Percentiles rank a stretch among this genome's conserved stretches.
Evolutionary conservation across 2,888 invertebrate species (phyloP).

Genomic region (Spatulosminthurus flaviceps): DNA sequence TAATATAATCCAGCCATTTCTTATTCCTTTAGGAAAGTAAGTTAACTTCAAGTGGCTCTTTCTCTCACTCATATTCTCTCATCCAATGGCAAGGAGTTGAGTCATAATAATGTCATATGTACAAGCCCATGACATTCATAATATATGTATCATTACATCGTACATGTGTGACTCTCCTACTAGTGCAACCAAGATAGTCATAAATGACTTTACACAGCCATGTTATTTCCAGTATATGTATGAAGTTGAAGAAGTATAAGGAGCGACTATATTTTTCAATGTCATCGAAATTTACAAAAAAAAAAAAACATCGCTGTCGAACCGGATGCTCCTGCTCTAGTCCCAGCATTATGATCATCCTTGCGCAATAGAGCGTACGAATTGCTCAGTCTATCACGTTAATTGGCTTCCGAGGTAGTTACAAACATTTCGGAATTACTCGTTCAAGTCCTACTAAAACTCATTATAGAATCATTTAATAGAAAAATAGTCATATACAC

Average conservation of each 20-base stretch:
- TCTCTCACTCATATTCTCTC: no score
- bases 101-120: no score
- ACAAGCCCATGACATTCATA: no score
- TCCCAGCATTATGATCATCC: slow-evolving; percentile 10
- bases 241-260: background rate
- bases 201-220: no score
- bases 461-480: slow-evolving; percentile 18
- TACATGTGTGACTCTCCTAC: no score
- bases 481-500: background rate
- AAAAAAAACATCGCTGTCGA: slow-evolving; percentile 9
- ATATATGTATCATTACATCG: no score
- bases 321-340: slow-evolving; percentile 21
- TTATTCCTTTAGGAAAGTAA: background rate
- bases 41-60: no score
- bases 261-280: slow-evolving; percentile 11
- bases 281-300: slow-evolving; percentile 15
- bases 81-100: no score
- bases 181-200: no score
- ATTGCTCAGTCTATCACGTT: slow-evolving; percentile 23
- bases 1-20: background rate
- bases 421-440: slow-evolving; percentile 14
- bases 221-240: background rate
- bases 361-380: slow-evolving; percentile 27
- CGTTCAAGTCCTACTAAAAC: slow-evolving; percentile 14
- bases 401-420: slow-evolving; percentile 25